Evolutionary conservation across 2,797 vertebrate species (phyloP).

Genomic region (Myoxocephalus aenaeus): DNA sequence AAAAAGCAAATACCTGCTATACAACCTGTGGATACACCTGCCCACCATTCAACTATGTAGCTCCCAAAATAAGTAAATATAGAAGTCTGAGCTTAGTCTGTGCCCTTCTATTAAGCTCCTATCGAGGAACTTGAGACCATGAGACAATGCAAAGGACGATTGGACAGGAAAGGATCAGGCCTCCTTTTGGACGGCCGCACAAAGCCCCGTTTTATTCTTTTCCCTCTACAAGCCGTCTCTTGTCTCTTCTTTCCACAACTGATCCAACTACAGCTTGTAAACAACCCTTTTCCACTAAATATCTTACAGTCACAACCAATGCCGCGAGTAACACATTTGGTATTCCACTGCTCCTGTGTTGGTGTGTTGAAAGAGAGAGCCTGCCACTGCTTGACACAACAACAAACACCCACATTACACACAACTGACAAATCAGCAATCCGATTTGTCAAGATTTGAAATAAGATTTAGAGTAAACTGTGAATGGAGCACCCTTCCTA

Average conservation of each 20-base stretch:
- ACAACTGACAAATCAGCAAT: conserved; percentile 27
- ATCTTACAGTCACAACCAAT: conserved; percentile 31
- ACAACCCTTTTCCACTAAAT: conserved; percentile 31
- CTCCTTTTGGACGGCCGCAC: conserved; percentile 28
- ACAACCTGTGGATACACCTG: background rate
- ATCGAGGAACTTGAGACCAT: conserved; percentile 37
- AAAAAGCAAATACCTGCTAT: conserved; percentile 3
- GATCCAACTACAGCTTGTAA: conserved; percentile 38
- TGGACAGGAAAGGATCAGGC: conserved; percentile 34
- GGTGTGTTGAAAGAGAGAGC: background rate
- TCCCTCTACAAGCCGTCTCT: conserved; percentile 48
- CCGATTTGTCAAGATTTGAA: conserved; percentile 8
- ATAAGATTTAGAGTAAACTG: conserved; percentile 2
- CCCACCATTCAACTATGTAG: conserved; percentile 3
- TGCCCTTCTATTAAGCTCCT: conserved; percentile 30
- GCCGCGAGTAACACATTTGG: conserved; percentile 15
- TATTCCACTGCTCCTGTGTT: conserved; percentile 9
- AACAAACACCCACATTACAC: conserved; percentile 7
- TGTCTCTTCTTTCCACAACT: conserved; percentile 43
- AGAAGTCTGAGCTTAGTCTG: conserved; percentile 29
- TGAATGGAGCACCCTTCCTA: conserved; percentile 1
- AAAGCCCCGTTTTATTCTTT: conserved; percentile 64
- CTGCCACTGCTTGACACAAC: conserved; percentile 31
- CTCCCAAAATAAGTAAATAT: conserved; percentile 26
- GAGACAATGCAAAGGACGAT: conserved; percentile 41